Evolutionary conservation across 1,140 invertebrate species (phyloP), one percentile per base, ranked within the genome.

Genomic region (Procambarus virginalis): DNA sequence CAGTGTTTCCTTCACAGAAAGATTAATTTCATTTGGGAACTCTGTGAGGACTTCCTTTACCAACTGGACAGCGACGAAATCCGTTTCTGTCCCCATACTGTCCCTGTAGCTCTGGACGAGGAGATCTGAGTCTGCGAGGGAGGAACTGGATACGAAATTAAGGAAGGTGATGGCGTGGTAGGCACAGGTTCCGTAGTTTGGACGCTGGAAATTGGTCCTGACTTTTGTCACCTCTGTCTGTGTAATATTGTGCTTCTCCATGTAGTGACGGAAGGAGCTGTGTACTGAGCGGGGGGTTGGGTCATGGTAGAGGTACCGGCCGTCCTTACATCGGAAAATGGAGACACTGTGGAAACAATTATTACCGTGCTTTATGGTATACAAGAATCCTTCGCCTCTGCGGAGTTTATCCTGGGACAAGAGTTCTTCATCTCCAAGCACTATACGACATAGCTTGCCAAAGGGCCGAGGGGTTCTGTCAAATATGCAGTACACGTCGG

Each of bases 121-220:
- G 5, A 79, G 49, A 9, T 45, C 8, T 6, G 78, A 79, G 46
- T 79, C 78, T 48, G n/a, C n/a, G 10, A 45, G 8, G 2, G 20
- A 5, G 2, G 55, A 55, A 2, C 45, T 49, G 3, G 78, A 55
- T 6, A 79, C 78, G 48, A 49, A 51, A 34, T 79, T 55, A 0
- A 79, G 22, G 46, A 79, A 79, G 10, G 78, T 55, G 48, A 79
- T 49, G 48, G 78, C 78, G n/a, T 79, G 78, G 78, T 79, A 79
- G 78, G 78, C 78, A n/a, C 78, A 79, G 12, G 46, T 79, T 20
- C 48, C 51, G 78, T 55, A 51, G 9, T 48, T 48, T 8, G 48
- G 78, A 49, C 9, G 78, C 78, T 79, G 48, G 17, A 79, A 79
- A 22, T 6, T n/a, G 3, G 49, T 20, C 2, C 48, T 49, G 17